These are phyloP conservation scores for Neolamprologus brichardi DNA, from an alignment of 2,113 vertebrate species.

Conservation along the genomic window DNA sequence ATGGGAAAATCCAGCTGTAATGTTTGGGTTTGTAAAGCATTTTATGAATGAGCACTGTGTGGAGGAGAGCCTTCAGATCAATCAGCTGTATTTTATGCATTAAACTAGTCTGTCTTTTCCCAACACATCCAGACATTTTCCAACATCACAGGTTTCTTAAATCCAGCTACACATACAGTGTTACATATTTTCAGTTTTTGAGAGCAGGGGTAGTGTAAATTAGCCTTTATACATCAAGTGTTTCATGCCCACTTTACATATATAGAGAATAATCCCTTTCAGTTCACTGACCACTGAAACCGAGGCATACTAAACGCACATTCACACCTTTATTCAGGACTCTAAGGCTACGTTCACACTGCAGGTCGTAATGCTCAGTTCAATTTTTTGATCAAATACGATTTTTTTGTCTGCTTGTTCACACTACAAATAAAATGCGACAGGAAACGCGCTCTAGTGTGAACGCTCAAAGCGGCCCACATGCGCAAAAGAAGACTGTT, in stretches of 20 bases:
- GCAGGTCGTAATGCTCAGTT: neutral
- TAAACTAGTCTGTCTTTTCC: neutral
- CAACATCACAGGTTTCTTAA: neutral
- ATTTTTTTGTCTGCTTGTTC: neutral
- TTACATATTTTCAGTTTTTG: neutral
- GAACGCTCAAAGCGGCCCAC: rapidly evolving
- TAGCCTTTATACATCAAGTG: neutral
- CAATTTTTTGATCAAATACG: neutral
- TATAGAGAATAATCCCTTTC: neutral
- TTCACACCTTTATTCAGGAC: neutral
- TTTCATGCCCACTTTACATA: neutral
- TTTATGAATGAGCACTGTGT: neutral
- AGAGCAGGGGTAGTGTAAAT: neutral
- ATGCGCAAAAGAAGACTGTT: rapidly evolving
- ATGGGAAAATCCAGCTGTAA: neutral
- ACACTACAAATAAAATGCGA: neutral
- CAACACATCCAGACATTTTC: neutral
- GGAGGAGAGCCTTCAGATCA: neutral
- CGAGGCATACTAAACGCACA: neutral
- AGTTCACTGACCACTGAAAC: neutral
- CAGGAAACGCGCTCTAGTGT: neutral
- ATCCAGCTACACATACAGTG: neutral
- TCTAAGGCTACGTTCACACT: neutral
- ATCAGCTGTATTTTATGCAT: neutral
- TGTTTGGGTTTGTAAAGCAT: neutral